Evolutionary conservation across 1,140 invertebrate genomes (phyloP).

Genomic region (Polypedilum pembai): DNA sequence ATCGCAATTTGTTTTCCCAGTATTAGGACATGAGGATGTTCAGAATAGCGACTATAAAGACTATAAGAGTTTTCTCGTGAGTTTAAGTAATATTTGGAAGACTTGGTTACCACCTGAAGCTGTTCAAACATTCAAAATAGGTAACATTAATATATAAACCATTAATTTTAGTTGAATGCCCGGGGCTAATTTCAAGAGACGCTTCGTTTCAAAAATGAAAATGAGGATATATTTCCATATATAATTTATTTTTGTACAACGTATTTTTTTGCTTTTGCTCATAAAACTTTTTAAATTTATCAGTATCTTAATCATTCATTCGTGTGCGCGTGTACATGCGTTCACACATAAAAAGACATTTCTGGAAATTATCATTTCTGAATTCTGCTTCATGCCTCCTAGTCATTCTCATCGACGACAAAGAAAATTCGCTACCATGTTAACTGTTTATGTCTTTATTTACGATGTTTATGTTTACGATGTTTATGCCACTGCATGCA

Average conservation of each 20-base stretch:
- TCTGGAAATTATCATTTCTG: too few relatives aligned
- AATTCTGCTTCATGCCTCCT: too few relatives aligned
- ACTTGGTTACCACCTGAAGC: constrained; percentile 75
- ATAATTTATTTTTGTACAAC: constrained; percentile 8
- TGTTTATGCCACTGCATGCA: too few relatives aligned
- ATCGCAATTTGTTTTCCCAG: constrained; percentile 74
- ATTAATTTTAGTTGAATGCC: background rate
- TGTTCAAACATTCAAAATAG: constrained; percentile 65
- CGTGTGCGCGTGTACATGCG: too few relatives aligned
- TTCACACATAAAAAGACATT: too few relatives aligned
- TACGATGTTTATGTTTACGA: too few relatives aligned
- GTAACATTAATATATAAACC: constrained; percentile 43
- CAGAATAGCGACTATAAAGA: constrained; percentile 45
- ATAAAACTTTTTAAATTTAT: too few relatives aligned
- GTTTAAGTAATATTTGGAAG: constrained; percentile 65
- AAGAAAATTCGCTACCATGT: too few relatives aligned
- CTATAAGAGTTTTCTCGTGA: constrained; percentile 42
- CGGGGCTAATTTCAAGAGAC: background rate
- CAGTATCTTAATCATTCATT: too few relatives aligned
- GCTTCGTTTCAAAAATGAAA: background rate
- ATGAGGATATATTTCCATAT: constrained; percentile 24
- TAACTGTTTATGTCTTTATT: too few relatives aligned
- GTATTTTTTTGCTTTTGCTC: background rate
- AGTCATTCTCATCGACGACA: too few relatives aligned
- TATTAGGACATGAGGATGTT: constrained; percentile 71